phyloP scores from a whole-genome alignment of 1,140 invertebrate species.

The Agraylea sexmaculata region DNA sequence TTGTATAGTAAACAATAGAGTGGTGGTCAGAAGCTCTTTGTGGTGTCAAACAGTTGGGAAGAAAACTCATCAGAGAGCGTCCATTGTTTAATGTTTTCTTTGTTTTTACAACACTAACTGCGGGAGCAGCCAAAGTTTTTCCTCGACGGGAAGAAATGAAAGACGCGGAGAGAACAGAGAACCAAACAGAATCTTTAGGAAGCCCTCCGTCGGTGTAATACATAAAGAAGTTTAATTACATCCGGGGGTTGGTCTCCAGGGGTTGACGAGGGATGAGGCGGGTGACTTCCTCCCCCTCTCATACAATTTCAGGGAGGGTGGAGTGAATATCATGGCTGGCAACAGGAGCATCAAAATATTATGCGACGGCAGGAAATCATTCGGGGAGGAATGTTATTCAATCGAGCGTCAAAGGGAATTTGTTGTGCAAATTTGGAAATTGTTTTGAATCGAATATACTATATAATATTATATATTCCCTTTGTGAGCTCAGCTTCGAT shows the following conservation, averaged over 20 bases:
- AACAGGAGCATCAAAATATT: constrained; percentile 10
- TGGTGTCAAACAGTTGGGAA: too few relatives aligned
- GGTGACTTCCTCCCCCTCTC: neutral
- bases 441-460: constrained; percentile 12
- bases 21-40: too few relatives aligned
- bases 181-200: constrained; percentile 9
- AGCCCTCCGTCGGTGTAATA: constrained; percentile 6
- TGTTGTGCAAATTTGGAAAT: constrained; percentile 13
- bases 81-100: too few relatives aligned
- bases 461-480: too few relatives aligned
- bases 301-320: constrained; percentile 1
- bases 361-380: constrained; percentile 12
- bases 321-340: constrained; percentile 8
- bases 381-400: constrained; percentile 12
- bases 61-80: too few relatives aligned
- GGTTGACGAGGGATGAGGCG: neutral
- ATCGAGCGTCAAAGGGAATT: constrained; percentile 1
- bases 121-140: too few relatives aligned
- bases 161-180: constrained; percentile 7
- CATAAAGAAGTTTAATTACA: constrained; percentile 13
- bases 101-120: too few relatives aligned
- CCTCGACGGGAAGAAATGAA: too few relatives aligned
- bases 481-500: too few relatives aligned
- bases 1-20: too few relatives aligned
- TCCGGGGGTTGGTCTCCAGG: constrained; percentile 6